Conservation (phyloP, 1,140 invertebrate genomes). For the Drosophila oshimai region DNA sequence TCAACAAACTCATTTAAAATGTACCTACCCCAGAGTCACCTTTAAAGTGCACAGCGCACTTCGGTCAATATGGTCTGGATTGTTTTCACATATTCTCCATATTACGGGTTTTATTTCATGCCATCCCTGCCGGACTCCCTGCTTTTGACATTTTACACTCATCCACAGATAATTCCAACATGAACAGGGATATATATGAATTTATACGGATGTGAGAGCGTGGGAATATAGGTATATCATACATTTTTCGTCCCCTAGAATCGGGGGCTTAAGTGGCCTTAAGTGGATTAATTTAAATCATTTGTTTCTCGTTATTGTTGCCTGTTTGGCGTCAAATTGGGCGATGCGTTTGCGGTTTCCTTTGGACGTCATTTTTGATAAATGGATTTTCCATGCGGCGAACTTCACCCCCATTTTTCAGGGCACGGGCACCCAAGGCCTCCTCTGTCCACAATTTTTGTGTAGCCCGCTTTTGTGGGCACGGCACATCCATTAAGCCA, state of each 20-base stretch:
- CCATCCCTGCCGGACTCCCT: background rate
- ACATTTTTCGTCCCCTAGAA: constrained; percentile 30
- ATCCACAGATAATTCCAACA: constrained; percentile 1
- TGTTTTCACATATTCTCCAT: constrained; percentile 7
- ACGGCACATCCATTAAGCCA: constrained; percentile 34
- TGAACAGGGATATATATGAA: background rate
- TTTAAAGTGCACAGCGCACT: constrained; percentile 8
- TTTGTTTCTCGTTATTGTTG: constrained; percentile 59
- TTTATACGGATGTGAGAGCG: background rate
- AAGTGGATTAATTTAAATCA: constrained; percentile 74
- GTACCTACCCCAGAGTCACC: background rate
- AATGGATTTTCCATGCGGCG: constrained; percentile 66
- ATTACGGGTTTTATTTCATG: constrained; percentile 6
- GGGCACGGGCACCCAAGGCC: background rate
- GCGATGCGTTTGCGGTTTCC: constrained; percentile 39
- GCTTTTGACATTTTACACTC: constrained; percentile 37
- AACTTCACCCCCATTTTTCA: constrained; percentile 27
- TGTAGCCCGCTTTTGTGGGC: constrained; percentile 32
- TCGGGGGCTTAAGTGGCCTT: constrained; percentile 57
- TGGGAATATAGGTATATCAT: constrained; percentile 20
- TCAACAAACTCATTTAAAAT: background rate
- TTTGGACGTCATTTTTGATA: constrained; percentile 53
- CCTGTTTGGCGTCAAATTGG: constrained; percentile 35
- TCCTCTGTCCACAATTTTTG: constrained; percentile 25
- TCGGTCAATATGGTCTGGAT: constrained; percentile 13